These are phyloP conservation scores for Chiropotes sagulatus DNA, from an alignment of 2,797 vertebrate genomes.

Conservation along the genomic window DNA sequence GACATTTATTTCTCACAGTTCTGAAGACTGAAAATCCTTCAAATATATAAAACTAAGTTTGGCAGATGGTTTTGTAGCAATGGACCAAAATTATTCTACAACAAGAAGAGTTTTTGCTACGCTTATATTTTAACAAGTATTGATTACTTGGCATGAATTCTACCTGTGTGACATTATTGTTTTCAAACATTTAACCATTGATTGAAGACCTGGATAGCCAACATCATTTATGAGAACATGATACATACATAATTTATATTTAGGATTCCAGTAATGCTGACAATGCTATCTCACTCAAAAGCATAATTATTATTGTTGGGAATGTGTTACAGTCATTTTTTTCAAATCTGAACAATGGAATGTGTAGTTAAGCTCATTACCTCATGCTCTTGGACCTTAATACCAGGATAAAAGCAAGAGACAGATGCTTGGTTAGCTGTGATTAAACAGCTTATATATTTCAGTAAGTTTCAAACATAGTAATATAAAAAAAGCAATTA, in stretches of 20 bases:
- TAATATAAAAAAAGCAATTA: not conserved
- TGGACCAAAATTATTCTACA: not conserved
- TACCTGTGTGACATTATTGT: not conserved
- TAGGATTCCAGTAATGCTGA: not conserved
- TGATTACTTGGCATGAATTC: not conserved
- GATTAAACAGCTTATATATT: not conserved
- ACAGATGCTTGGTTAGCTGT: not conserved
- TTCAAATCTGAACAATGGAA: not conserved
- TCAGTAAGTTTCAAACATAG: not conserved
- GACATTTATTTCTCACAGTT: too few species aligned
- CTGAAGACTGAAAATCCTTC: too few species aligned
- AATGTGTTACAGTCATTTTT: not conserved
- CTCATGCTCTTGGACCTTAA: not conserved
- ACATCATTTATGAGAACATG: not conserved
- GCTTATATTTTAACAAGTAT: not conserved
- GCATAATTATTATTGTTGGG: not conserved
- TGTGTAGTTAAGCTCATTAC: not conserved
- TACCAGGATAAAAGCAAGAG: not conserved
- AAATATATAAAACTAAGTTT: not conserved
- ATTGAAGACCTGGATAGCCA: not conserved
- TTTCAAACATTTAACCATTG: not conserved
- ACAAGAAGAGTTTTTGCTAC: not conserved
- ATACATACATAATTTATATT: not conserved
- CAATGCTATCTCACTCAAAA: not conserved
- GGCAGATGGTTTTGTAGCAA: not conserved